Evolutionary conservation across 2,113 vertebrate species (phyloP).

Genomic region (Stictonetta naevosa): DNA sequence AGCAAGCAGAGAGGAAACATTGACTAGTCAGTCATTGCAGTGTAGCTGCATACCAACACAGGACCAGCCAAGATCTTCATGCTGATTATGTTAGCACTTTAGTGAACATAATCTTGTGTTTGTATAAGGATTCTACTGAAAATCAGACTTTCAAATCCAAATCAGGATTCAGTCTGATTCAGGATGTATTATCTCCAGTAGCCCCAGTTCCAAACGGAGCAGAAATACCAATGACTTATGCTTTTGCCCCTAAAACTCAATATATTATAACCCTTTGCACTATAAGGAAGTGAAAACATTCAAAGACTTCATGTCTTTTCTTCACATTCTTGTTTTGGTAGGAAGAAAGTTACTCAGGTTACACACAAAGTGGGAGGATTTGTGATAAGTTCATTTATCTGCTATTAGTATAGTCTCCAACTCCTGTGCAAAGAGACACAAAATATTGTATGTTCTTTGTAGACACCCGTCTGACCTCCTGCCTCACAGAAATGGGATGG

Average conservation of each 20-base stretch:
- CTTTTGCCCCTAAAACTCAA: not conserved
- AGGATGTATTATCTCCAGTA: not conserved
- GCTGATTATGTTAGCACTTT: not conserved
- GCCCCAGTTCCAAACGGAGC: not conserved
- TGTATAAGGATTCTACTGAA: not conserved
- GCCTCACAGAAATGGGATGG: not conserved
- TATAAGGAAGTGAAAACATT: not conserved
- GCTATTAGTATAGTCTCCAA: not conserved
- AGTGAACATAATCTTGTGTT: not conserved
- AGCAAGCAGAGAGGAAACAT: not conserved
- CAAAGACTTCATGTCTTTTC: not conserved
- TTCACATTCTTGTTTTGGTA: not conserved
- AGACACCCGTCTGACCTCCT: not conserved
- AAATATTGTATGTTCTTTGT: not conserved
- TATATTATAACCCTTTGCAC: not conserved
- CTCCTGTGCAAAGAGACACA: not conserved
- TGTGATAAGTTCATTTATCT: not conserved
- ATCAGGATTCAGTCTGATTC: not conserved
- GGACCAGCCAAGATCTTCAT: fast-evolving
- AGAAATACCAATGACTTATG: not conserved
- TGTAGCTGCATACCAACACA: not conserved
- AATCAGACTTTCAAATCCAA: not conserved
- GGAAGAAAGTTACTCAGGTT: not conserved
- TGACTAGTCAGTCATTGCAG: not conserved
- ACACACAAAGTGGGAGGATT: not conserved